A percentile compares a stretch with the other conserved stretches of the same genome.
Evolutionary conservation across 1,140 invertebrate species (phyloP).

Genomic region (Dendroctonus ponderosae): DNA sequence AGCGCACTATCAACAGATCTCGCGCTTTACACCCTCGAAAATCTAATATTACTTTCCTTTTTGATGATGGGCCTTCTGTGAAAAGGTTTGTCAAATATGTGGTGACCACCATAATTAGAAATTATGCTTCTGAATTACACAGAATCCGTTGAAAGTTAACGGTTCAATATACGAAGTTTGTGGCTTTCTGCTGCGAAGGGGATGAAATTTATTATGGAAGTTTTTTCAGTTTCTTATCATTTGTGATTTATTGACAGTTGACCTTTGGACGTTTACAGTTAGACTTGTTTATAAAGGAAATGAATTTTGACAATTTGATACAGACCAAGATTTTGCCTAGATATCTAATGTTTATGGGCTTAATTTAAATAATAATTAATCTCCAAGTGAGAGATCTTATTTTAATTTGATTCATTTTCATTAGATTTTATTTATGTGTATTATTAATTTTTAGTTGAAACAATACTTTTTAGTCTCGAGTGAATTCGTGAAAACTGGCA

Average conservation of each 20-base stretch:
- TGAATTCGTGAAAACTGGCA: no score
- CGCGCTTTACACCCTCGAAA: constrained; percentile 29
- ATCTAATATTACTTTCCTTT: constrained; percentile 29
- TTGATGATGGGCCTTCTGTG: constrained; percentile 18
- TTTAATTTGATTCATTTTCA: no score
- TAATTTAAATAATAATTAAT: no score
- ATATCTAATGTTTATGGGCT: no score
- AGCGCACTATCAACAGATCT: constrained; percentile 22
- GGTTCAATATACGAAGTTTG: constrained; percentile 9
- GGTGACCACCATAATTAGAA: constrained; percentile 29
- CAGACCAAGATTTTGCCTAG: no score
- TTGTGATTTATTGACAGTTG: constrained; percentile 24
- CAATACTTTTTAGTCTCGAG: no score
- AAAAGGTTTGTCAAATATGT: constrained; percentile 20
- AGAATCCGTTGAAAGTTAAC: constrained; percentile 26
- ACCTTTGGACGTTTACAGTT: background rate
- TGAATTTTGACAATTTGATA: no score
- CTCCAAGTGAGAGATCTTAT: no score
- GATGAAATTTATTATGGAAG: constrained; percentile 18
- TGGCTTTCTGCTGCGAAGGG: constrained; percentile 12
- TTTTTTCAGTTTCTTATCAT: constrained; percentile 17
- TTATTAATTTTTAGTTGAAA: no score
- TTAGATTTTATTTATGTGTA: no score
- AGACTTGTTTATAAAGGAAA: no score
- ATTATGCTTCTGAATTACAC: constrained; percentile 34